Base-by-base conservation (phyloP, 2,888 invertebrate genomes). In the Drosophila tanythrix region DNA sequence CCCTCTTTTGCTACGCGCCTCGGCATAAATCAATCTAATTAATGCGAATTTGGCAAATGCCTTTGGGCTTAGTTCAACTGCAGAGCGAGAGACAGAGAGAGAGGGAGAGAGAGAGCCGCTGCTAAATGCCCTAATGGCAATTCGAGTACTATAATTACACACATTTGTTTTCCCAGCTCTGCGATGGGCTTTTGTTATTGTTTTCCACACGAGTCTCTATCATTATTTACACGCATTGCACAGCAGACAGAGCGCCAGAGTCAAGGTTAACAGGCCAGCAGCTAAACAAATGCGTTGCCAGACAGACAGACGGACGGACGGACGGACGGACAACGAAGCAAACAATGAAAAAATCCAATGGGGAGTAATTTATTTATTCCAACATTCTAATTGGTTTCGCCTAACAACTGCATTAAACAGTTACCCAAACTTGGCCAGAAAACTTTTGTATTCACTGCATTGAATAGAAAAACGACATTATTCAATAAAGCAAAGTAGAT, bases 21-120 rank as follows among this genome's bases (percentile, higher is more conserved):
- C 68, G 72, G 81, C 83, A 88, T 89, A 87, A 87, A 90, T 89
- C 90, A 89, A 87, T 87, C 78, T 87, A 89, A 89, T 89, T 89
- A 88, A 88, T 81, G 88, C 74, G 78, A 83, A 79, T 85, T 85
- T 83, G 82, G 83, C 85, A 88, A 82, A 81, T 62, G 79, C 65
- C 25, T 53, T 52, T 51, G 11, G 57, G 21, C 43, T 70, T 55
- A 2, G 56, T 27, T 18, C 29, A 48, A 31, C 35, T 10, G 33
- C 35, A 36, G 18, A 36, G 33, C 6, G 15, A 48, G 25, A 8
- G 33, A 21, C 10, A 25, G 48, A 27, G 18, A 38, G n/a, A 13
- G 13, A 35, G 5, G 15, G 15, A 36, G 2, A 5, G 15, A 35
- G 6, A 35, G 4, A 35, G 35, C 11, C 3, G 18, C 31, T 66